Evolutionary conservation across 1,140 invertebrate genomes (phyloP), one percentile per base, ranked within the genome.

Genomic region (Drosophila arawakana): DNA sequence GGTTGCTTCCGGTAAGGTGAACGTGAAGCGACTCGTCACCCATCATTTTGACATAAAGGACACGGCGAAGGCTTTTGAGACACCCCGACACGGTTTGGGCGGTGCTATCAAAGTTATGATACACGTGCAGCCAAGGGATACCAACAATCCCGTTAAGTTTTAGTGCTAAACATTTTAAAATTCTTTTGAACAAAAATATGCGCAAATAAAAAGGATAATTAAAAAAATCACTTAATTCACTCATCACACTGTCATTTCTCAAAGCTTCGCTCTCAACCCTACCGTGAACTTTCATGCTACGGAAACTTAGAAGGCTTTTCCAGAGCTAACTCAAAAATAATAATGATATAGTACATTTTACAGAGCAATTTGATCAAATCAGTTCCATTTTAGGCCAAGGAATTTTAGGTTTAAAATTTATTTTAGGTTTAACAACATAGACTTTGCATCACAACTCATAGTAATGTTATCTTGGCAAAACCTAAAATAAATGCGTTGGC

Each of bases 91-190:
- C 49, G 96, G 43, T 77, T 76, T 91, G 73, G 96, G 94, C 39
- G 95, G 95, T 65, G 95, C 96, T 9, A 96, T 99, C 76, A 99
- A 99, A 93, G 96, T 99, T 76, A 97, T 99, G 94, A 98, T 99
- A 76, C 95, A 98, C 78, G 97, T 96, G 10, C 94, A 95, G 83
- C 93, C 94, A 0, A 75, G 92, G 13, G 90, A 94, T 79, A 72
- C 91, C 35, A 94, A 94, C 69, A 94, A 94, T 81, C 61, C 65
- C 41, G 44, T 58, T 7, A 90, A 90, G 37, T 90, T 91, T 73
- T 85, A 72, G 7, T 3, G 21, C 1, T 11, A 18, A 35, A n/a
- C 2, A 39, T 18, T n/a, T 30, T 8, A 25, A 13, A 44, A n/a
- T 6, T 43, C n/a, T 58, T 58, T 2, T 30, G 3, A 59, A 44